Evolutionary conservation across 2,888 invertebrate species (phyloP).

Genomic region (Apodemia duryi): DNA sequence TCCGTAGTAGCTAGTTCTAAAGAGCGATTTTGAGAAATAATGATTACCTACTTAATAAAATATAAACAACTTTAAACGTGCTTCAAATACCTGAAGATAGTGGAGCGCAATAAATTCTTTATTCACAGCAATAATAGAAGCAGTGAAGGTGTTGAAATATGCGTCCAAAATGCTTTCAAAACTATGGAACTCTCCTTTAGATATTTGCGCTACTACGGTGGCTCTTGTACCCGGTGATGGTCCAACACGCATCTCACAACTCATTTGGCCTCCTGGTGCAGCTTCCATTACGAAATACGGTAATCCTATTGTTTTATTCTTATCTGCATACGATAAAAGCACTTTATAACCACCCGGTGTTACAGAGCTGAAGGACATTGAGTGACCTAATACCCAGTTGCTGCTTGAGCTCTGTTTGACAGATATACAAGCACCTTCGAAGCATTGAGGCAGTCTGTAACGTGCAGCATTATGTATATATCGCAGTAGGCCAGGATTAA

Average conservation of each 20-base stretch:
- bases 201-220: slow-evolving; percentile 61
- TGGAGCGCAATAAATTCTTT: slow-evolving; percentile 68
- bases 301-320: slow-evolving; percentile 46
- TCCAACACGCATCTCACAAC: slow-evolving; percentile 63
- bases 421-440: slow-evolving; percentile 64
- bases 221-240: slow-evolving; percentile 57
- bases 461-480: slow-evolving; percentile 68
- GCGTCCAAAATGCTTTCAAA: slow-evolving; percentile 68
- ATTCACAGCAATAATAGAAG: slow-evolving; percentile 67
- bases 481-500: slow-evolving; percentile 61
- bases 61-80: slow-evolving; percentile 1
- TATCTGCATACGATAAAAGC: slow-evolving; percentile 59
- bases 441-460: slow-evolving; percentile 67
- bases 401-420: slow-evolving; percentile 53
- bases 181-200: slow-evolving; percentile 60
- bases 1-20: too few relatives aligned
- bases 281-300: slow-evolving; percentile 72
- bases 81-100: slow-evolving; percentile 56
- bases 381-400: slow-evolving; percentile 66
- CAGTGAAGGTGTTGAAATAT: slow-evolving; percentile 57
- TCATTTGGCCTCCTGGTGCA: slow-evolving; percentile 70
- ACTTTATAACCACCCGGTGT: slow-evolving; percentile 70
- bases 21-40: too few relatives aligned
- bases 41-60: too few relatives aligned
- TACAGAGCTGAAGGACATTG: slow-evolving; percentile 66